Conservation (phyloP, 2,113 vertebrate genomes). For the Tragelaphus strepsiceros region DNA sequence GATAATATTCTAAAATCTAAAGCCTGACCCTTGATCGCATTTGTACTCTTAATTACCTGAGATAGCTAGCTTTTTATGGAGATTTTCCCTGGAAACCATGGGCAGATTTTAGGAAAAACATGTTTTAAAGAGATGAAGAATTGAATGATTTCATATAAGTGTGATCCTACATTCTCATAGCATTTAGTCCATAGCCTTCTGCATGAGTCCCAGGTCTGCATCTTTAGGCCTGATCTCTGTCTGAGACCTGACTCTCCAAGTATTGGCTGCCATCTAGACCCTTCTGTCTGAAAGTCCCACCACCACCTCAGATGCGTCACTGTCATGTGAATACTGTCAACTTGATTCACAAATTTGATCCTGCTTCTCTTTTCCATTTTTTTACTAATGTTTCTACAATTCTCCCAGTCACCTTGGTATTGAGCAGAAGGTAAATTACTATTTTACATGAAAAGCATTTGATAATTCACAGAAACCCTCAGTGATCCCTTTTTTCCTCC, state of each 20-base stretch:
- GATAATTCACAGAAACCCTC: conserved; percentile 25
- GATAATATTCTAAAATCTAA: not conserved
- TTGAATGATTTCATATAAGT: not conserved
- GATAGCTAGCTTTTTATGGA: not conserved
- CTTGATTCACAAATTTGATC: not conserved
- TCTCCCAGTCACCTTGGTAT: not conserved
- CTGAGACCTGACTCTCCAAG: not conserved
- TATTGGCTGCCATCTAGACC: not conserved
- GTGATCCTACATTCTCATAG: not conserved
- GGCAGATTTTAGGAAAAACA: not conserved
- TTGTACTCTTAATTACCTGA: not conserved
- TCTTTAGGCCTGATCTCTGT: not conserved
- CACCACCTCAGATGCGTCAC: not conserved
- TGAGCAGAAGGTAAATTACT: not conserved
- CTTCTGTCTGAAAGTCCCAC: not conserved
- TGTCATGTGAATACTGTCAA: not conserved
- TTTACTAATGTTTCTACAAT: not conserved
- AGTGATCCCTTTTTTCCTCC: not conserved
- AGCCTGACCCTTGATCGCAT: not conserved
- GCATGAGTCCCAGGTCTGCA: not conserved
- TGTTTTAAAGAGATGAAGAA: not conserved
- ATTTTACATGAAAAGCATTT: conserved; percentile 8
- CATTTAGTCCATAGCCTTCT: not conserved
- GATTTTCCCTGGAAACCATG: not conserved
- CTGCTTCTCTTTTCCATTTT: not conserved